Base-by-base conservation (phyloP, 2,888 invertebrate genomes). In the Cephus spinipes region DNA sequence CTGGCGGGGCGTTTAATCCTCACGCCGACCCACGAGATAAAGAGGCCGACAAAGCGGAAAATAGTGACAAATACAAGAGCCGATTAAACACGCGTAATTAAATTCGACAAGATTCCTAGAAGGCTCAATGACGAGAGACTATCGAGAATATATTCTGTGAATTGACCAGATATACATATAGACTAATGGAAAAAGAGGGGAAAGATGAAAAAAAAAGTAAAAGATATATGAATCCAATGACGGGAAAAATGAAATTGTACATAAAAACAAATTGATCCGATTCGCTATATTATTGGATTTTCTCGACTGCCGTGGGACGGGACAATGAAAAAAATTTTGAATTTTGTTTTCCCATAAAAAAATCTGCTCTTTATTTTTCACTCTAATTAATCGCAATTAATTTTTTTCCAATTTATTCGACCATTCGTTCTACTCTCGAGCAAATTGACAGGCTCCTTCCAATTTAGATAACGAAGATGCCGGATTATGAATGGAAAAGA, bases 11-110 rank as follows among this genome's bases (percentile, higher is more conserved):
- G 81, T 87, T 86, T 87, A 85, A 86, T 87, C 83, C 77, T 74
- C 78, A 73, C 77, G 34, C 15, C n/a, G 40, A 40, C 23, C 31
- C 34, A 40, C 32, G 30, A n/a, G 73, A 32, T 35, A 73, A 33
- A 73, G 73, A 34, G 33, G n/a, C 85, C 85, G 83, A 82, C 84
- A 86, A 85, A 79, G 85, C 82, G 73, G 69, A 69, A 73, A 82
- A 82, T 79, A 86, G 87, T 86, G 87, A 87, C 87, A 86, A 88
- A 87, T 88, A 87, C 87, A 85, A 83, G 83, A 85, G 83, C 84
- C 81, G 83, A 15, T 40, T 86, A 85, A 80, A 82, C 84, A 83
- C 83, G 76, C 83, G 84, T 88, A 87, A 89, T 89, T 87, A 87
- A 88, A 82, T 83, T 83, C 77, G 83, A 85, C 83, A 80, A 76